phyloP scores from a whole-genome alignment of 1,140 invertebrate genomes.

The Arctopsyche grandis region DNA sequence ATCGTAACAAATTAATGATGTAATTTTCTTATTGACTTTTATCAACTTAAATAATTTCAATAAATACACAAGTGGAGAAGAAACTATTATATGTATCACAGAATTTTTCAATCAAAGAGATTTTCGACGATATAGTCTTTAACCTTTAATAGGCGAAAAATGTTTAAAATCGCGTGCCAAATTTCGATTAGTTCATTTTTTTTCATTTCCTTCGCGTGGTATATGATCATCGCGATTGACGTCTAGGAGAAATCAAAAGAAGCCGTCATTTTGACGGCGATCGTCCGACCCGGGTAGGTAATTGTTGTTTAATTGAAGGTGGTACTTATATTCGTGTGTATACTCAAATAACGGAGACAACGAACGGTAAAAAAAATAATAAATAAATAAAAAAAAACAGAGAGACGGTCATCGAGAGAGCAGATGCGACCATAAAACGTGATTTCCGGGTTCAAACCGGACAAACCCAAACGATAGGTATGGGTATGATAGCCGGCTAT shows the following conservation, averaged over 20 bases:
- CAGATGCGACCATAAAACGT: constrained; percentile 27
- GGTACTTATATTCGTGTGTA: background rate
- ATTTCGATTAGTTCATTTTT: background rate
- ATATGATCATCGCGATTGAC: constrained; percentile 7
- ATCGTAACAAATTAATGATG: no score
- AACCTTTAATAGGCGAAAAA: no score
- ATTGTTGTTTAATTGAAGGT: constrained; percentile 24
- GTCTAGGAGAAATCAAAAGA: constrained; percentile 11
- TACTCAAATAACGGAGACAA: constrained; percentile 8
- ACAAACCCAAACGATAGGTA: background rate
- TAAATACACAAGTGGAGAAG: no score
- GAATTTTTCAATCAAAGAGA: no score
- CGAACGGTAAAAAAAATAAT: background rate
- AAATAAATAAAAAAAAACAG: background rate
- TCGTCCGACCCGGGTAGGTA: background rate
- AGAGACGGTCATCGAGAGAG: background rate
- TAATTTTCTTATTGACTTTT: no score
- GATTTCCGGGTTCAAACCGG: constrained; percentile 28
- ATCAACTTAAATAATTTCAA: no score
- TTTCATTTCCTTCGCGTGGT: background rate
- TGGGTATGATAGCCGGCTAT: background rate
- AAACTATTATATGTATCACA: no score
- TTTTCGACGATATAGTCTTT: no score
- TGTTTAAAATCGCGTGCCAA: background rate
- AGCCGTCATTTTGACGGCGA: background rate